A percentile compares a stretch with the other conserved stretches of the same genome.
Conservation (phyloP, 2,797 vertebrate species). For the Falco peregrinus region DNA sequence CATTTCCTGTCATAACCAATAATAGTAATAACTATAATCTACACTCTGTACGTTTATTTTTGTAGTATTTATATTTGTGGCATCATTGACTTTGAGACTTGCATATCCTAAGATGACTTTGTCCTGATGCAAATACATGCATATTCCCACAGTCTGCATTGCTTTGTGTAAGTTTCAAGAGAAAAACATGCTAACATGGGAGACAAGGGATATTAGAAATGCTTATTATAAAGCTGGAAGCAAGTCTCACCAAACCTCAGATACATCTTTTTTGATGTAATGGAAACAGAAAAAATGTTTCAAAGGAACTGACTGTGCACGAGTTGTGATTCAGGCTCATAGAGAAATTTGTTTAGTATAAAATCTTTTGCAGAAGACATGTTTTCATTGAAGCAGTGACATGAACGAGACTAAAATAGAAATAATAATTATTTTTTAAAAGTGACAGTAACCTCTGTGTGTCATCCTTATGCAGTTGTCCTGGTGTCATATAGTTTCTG, state of each 20-base stretch:
- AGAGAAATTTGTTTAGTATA: neutral
- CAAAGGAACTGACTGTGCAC: neutral
- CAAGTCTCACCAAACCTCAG: neutral
- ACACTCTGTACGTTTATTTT: neutral
- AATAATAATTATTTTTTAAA: neutral
- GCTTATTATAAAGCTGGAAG: neutral
- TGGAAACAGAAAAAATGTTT: neutral
- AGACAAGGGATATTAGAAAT: neutral
- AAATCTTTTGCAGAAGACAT: neutral
- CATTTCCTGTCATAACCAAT: neutral
- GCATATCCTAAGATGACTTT: neutral
- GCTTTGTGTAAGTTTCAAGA: neutral
- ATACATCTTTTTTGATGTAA: neutral
- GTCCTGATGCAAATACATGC: neutral
- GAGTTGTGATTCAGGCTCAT: neutral
- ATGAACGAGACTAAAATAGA: neutral
- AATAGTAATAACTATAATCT: neutral
- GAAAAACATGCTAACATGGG: neutral
- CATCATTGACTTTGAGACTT: neutral
- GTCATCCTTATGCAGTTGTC: neutral
- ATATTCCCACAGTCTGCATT: neutral
- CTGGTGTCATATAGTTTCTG: neutral
- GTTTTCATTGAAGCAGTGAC: neutral
- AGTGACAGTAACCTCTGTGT: neutral
- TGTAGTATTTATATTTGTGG: neutral